These are phyloP conservation scores for Frieseomelitta varia DNA, from an alignment of 1,140 invertebrate genomes.

Conservation along the genomic window DNA sequence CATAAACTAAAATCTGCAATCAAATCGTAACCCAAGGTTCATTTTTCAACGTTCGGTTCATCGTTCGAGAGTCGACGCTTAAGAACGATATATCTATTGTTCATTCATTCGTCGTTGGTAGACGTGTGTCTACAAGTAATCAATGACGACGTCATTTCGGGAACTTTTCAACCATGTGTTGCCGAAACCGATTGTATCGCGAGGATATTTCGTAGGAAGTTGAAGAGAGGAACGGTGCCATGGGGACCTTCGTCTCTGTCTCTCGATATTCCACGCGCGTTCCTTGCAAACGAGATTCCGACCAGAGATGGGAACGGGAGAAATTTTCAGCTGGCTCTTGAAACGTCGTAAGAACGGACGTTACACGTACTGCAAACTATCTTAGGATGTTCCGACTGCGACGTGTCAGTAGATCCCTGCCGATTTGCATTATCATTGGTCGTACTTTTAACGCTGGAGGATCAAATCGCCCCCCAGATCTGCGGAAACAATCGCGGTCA, in stretches of 20 bases:
- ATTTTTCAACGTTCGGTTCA: no score
- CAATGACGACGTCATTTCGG: conserved; percentile 18
- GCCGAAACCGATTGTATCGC: conserved; percentile 1
- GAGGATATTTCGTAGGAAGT: conserved; percentile 34
- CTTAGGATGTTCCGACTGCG: conserved; percentile 34
- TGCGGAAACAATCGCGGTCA: not conserved
- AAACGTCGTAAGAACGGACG: conserved; percentile 64
- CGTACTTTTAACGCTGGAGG: not conserved
- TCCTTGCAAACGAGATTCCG: conserved; percentile 66
- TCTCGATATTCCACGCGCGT: conserved; percentile 65
- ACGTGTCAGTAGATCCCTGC: conserved; percentile 13
- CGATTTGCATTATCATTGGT: conserved; percentile 45
- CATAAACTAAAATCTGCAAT: no score
- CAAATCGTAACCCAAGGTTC: no score
- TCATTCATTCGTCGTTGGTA: not conserved
- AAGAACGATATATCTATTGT: no score
- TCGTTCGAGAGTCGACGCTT: no score
- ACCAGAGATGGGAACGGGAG: conserved; percentile 41
- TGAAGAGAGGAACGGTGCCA: not conserved
- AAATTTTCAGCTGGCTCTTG: conserved; percentile 59
- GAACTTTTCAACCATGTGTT: not conserved
- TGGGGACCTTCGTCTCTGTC: conserved; percentile 20
- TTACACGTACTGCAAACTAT: conserved; percentile 57
- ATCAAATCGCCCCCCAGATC: not conserved
- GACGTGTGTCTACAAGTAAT: not conserved